Conservation (phyloP, 2,797 vertebrate genomes). For the Rhinella marina region DNA sequence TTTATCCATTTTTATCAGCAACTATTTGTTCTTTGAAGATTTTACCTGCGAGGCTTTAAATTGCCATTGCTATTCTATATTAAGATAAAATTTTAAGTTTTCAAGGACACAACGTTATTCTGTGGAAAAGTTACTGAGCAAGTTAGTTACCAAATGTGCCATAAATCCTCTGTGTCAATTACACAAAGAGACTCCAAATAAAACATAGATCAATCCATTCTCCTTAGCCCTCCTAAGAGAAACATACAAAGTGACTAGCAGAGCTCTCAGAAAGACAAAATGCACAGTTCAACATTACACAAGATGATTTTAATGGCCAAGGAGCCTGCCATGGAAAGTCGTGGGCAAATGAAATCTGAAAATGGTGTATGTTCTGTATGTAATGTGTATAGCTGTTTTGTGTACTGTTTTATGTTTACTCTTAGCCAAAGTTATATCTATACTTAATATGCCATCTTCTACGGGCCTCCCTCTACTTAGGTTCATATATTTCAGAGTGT, state of each 20-base stretch:
- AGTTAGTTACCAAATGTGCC: constrained; percentile 46
- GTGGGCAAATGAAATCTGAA: constrained; percentile 29
- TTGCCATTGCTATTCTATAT: constrained; percentile 73
- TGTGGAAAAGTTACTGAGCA: constrained; percentile 52
- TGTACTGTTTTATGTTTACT: neutral
- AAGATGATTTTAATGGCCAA: constrained; percentile 5
- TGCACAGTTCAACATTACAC: constrained; percentile 45
- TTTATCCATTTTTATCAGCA: constrained; percentile 76
- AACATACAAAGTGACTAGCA: constrained; percentile 38
- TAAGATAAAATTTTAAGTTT: constrained; percentile 79
- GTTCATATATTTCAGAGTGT: neutral
- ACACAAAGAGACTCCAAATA: constrained; percentile 55
- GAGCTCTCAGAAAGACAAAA: constrained; percentile 48
- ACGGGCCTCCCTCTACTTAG: neutral
- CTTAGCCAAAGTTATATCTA: neutral
- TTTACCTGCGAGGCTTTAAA: constrained; percentile 79
- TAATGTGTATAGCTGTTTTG: neutral
- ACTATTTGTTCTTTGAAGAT: constrained; percentile 76
- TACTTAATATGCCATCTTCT: neutral
- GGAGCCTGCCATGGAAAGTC: neutral
- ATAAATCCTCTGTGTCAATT: constrained; percentile 61
- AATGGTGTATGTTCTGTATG: constrained; percentile 27
- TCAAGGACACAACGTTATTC: constrained; percentile 72
- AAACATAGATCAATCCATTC: constrained; percentile 57
- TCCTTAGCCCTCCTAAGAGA: constrained; percentile 47